Conservation (phyloP, 1,140 invertebrate species). For the Rhyacophila brunnea region DNA sequence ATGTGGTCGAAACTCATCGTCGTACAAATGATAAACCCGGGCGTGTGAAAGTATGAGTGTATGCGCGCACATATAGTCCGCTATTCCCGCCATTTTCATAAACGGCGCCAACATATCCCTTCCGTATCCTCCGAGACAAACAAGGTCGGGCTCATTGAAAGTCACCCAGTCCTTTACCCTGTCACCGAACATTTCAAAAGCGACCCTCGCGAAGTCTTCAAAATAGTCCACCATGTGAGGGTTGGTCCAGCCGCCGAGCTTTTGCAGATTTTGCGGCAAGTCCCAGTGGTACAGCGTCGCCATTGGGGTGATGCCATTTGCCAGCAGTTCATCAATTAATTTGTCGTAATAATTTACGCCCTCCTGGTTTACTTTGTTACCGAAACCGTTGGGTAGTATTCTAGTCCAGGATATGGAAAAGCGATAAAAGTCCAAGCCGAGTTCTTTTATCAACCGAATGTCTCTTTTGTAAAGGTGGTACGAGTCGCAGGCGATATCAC, state of each 20-base stretch:
- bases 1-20: too few species aligned
- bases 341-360: constrained; percentile 59
- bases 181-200: constrained; percentile 60
- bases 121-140: constrained; percentile 39
- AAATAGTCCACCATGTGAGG: constrained; percentile 59
- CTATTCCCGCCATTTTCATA: constrained; percentile 37
- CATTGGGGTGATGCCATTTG: constrained; percentile 47
- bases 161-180: constrained; percentile 66
- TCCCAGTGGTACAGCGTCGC: constrained; percentile 59
- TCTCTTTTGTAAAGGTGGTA: constrained; percentile 54
- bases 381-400: constrained; percentile 57
- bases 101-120: constrained; percentile 31
- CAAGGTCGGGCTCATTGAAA: constrained; percentile 65
- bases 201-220: constrained; percentile 59
- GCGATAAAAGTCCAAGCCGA: constrained; percentile 57
- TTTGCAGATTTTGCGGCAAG: constrained; percentile 55
- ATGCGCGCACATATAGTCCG: constrained; percentile 48
- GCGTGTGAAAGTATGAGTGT: constrained; percentile 13
- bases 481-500: constrained; percentile 46
- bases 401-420: constrained; percentile 64
- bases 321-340: constrained; percentile 53
- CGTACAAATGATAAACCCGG: too few species aligned
- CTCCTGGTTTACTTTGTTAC: constrained; percentile 46
- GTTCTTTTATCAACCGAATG: constrained; percentile 44
- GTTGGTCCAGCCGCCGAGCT: constrained; percentile 64